Conservation (phyloP, 2,797 vertebrate genomes). For the Ctenopoma multispine region DNA sequence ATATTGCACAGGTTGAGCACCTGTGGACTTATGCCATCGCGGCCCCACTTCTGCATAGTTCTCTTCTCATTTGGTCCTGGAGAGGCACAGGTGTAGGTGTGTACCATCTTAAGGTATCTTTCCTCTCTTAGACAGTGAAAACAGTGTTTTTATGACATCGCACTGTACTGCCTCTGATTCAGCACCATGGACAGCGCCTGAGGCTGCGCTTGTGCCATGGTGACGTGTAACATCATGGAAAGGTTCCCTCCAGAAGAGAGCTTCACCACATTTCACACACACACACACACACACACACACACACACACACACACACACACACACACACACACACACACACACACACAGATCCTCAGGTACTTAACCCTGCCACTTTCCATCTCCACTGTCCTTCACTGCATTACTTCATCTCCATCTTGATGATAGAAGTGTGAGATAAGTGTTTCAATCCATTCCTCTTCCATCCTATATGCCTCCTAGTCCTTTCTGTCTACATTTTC, state of each 20-base stretch:
- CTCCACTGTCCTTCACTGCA: slow-evolving; percentile 18
- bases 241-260: slow-evolving; percentile 5
- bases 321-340: slow-evolving; percentile 11
- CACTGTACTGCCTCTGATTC: slow-evolving; percentile 34
- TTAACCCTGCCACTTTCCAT: slow-evolving; percentile 39
- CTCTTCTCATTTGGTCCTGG: no score
- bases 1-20: no score
- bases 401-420: slow-evolving; percentile 33
- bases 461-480: slow-evolving; percentile 24
- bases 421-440: slow-evolving; percentile 44
- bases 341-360: slow-evolving; percentile 16
- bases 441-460: slow-evolving; percentile 36
- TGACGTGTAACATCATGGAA: slow-evolving; percentile 14
- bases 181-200: slow-evolving; percentile 61
- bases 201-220: slow-evolving; percentile 20
- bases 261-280: slow-evolving; percentile 15
- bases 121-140: slow-evolving; percentile 7
- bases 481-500: slow-evolving; percentile 27
- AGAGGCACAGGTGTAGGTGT: no score
- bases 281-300: slow-evolving; percentile 9
- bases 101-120: no score
- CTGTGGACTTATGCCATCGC: no score
- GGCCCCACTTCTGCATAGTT: no score
- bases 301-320: slow-evolving; percentile 9
- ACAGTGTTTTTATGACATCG: slow-evolving; percentile 27